These are phyloP conservation scores for Xerus rutilus DNA, from an alignment of 2,797 vertebrate genomes.

Conservation along the genomic window DNA sequence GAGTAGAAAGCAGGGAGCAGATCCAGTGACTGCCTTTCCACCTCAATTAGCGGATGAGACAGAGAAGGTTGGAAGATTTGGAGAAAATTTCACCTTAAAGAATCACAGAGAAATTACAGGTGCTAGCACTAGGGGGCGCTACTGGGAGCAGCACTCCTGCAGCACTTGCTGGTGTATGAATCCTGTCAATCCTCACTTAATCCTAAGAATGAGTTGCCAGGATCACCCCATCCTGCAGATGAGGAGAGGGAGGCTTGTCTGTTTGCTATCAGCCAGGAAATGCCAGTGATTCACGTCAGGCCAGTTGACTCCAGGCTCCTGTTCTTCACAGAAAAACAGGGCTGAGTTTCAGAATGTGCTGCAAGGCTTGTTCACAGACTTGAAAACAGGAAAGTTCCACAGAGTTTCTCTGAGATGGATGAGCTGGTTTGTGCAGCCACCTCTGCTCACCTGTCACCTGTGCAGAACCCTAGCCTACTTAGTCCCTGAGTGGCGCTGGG, in stretches of 20 bases:
- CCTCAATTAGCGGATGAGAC: not conserved
- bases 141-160: rapidly evolving
- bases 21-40: rapidly evolving
- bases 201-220: not conserved
- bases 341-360: not conserved
- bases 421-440: not conserved
- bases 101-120: not conserved
- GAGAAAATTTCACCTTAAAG: not conserved
- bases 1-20: not conserved
- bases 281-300: not conserved
- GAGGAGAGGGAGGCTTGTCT: not conserved
- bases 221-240: not conserved
- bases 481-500: not conserved
- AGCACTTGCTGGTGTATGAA: rapidly evolving
- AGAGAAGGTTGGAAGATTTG: not conserved
- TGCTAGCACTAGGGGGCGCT: rapidly evolving
- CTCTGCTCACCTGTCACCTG: not conserved
- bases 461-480: not conserved
- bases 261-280: not conserved
- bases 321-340: not conserved
- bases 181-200: not conserved
- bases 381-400: not conserved
- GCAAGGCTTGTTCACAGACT: not conserved
- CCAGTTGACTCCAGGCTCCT: not conserved
- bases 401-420: not conserved